These are phyloP conservation scores for Brenthis daphne DNA, from an alignment of 2,888 invertebrate genomes.

Conservation along the genomic window DNA sequence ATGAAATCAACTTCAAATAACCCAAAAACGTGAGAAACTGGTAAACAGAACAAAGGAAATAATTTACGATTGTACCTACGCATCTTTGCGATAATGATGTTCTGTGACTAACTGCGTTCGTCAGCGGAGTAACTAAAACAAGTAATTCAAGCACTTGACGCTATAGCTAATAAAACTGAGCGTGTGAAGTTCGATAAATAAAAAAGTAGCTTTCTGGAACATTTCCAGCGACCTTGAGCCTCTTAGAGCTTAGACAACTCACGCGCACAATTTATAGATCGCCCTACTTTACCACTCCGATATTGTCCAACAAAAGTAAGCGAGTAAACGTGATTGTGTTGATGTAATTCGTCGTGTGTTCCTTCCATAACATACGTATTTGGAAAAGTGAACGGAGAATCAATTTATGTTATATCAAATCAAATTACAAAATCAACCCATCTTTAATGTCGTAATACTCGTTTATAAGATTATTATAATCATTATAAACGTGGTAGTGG, in stretches of 20 bases:
- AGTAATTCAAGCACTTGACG: constrained; percentile 32
- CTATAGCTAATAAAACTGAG: constrained; percentile 30
- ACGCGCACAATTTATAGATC: constrained; percentile 68
- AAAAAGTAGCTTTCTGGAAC: constrained; percentile 66
- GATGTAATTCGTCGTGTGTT: constrained; percentile 30
- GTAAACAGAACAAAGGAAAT: constrained; percentile 25
- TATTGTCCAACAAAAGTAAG: constrained; percentile 33
- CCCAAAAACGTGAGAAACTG: constrained; percentile 25
- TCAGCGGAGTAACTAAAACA: constrained; percentile 30
- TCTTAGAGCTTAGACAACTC: constrained; percentile 64
- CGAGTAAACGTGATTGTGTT: constrained; percentile 22
- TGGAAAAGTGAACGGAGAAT: constrained; percentile 31
- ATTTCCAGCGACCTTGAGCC: constrained; percentile 78
- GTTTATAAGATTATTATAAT: constrained; percentile 5
- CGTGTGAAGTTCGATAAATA: constrained; percentile 25
- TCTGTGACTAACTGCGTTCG: constrained; percentile 23
- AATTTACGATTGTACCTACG: constrained; percentile 12
- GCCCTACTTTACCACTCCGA: constrained; percentile 62
- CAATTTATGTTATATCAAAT: constrained; percentile 18
- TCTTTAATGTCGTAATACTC: constrained; percentile 15
- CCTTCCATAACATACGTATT: constrained; percentile 18
- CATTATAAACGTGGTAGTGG: constrained; percentile 9
- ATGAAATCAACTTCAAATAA: constrained; percentile 2
- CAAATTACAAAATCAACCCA: constrained; percentile 16
- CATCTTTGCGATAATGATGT: constrained; percentile 15